Conservation (phyloP, 37 sponge, comb jelly and placozoan genomes). For the Halichondria panicea region DNA sequence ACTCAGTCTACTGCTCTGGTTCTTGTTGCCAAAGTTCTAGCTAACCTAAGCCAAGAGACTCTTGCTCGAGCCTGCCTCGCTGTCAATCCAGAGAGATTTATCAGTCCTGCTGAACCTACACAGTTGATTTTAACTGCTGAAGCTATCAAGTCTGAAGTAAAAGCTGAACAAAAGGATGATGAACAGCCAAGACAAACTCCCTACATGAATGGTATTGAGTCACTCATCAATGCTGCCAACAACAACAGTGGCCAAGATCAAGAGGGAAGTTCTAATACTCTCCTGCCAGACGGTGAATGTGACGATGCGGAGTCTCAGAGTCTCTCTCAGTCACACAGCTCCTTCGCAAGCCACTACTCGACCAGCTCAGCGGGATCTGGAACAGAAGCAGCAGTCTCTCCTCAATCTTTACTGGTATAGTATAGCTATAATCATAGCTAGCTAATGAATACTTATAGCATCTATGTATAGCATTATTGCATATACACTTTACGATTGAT, state of each 20-base stretch:
- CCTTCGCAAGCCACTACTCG: constrained; percentile 8
- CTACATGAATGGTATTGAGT: constrained; percentile 69
- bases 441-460: neutral
- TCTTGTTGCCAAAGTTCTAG: constrained; percentile 83
- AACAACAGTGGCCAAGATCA: neutral
- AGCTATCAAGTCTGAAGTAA: constrained; percentile 31
- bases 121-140: constrained; percentile 52
- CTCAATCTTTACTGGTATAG: neutral
- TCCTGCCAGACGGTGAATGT: neutral
- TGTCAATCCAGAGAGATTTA: constrained; percentile 64
- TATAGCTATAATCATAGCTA: neutral
- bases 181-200: constrained; percentile 7
- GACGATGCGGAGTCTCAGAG: constrained; percentile 11
- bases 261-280: constrained; percentile 7
- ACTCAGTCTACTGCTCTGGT: constrained; percentile 69
- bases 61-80: constrained; percentile 64
- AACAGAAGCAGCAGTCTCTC: no score
- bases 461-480: no score
- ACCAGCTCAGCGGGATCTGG: neutral
- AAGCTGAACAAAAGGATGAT: neutral
- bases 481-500: no score
- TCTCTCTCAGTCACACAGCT: constrained; percentile 27
- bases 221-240: constrained; percentile 73
- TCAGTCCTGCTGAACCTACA: constrained; percentile 59
- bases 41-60: constrained; percentile 82